These are phyloP conservation scores for Drosophila prostipennis DNA, from an alignment of 2,888 invertebrate species.

Conservation along the genomic window DNA sequence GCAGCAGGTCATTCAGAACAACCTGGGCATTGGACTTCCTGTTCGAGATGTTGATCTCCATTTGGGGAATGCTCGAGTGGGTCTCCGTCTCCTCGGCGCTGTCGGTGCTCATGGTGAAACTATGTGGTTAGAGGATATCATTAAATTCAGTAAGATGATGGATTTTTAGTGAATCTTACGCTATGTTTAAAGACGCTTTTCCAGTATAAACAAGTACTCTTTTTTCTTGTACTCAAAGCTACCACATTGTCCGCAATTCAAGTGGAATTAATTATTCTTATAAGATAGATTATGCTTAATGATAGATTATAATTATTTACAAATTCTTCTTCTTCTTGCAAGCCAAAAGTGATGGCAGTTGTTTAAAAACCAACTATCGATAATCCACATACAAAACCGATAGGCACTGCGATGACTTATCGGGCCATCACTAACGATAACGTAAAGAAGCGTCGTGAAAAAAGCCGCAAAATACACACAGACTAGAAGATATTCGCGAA, in stretches of 20 bases:
- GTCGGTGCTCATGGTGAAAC: slow-evolving; percentile 3
- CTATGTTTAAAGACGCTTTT: not conserved
- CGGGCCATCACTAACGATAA: slow-evolving; percentile 43
- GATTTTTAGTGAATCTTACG: not conserved
- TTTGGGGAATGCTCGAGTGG: slow-evolving; percentile 7
- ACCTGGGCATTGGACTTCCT: slow-evolving; percentile 32
- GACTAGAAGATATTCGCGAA: slow-evolving; percentile 26
- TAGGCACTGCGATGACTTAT: not conserved
- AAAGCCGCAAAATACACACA: slow-evolving; percentile 61
- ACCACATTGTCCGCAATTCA: too few relatives aligned
- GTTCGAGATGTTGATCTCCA: slow-evolving; percentile 52
- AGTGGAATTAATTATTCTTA: too few relatives aligned
- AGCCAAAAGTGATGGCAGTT: not conserved
- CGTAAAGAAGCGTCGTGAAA: slow-evolving; percentile 49
- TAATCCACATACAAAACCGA: not conserved
- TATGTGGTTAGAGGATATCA: not conserved
- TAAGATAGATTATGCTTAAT: not conserved
- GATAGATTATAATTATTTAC: not conserved
- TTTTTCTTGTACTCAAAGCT: too few relatives aligned
- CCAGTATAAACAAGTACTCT: too few relatives aligned
- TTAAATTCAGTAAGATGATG: not conserved
- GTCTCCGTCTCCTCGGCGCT: not conserved
- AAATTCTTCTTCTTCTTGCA: not conserved
- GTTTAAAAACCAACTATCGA: not conserved
- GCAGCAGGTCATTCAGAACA: slow-evolving; percentile 58